Evolutionary conservation across 2,888 invertebrate species (phyloP).

Genomic region (Sinelater perroti): DNA sequence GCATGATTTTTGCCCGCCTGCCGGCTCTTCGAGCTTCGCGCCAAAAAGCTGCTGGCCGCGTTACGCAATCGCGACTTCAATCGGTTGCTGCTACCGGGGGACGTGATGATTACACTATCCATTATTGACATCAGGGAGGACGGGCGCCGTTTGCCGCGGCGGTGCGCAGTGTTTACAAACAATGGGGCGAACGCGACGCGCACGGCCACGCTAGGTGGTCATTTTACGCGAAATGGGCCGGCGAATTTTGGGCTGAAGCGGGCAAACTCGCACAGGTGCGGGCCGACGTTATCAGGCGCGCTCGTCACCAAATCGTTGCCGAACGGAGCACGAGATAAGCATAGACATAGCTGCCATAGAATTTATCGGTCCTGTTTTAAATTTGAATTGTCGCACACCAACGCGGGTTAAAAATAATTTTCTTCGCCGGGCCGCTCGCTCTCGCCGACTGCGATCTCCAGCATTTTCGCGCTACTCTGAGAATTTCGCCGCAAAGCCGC

Average conservation of each 20-base stretch:
- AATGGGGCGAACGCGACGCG: not conserved
- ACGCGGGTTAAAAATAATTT: constrained; percentile 38
- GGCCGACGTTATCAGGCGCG: constrained; percentile 2
- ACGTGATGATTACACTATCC: constrained; percentile 65
- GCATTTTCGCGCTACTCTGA: constrained; percentile 33
- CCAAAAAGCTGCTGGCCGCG: constrained; percentile 49
- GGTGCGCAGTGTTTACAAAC: constrained; percentile 23
- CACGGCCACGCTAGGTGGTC: too few relatives aligned
- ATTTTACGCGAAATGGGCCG: too few relatives aligned
- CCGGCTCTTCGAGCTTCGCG: constrained; percentile 40
- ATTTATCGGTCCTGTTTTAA: constrained; percentile 18
- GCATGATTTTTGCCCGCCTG: constrained; percentile 32
- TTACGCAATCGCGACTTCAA: constrained; percentile 62
- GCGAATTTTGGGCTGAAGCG: too few relatives aligned
- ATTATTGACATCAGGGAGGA: constrained; percentile 53
- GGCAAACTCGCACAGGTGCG: not conserved
- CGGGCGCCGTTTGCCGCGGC: too few relatives aligned
- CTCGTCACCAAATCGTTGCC: constrained; percentile 19
- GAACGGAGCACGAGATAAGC: constrained; percentile 16
- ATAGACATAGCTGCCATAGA: not conserved
- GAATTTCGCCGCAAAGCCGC: too few relatives aligned
- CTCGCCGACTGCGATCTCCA: constrained; percentile 25
- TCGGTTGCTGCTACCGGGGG: constrained; percentile 60
- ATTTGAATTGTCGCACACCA: constrained; percentile 26
- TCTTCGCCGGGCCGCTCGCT: constrained; percentile 12